A percentile compares a stretch with the other conserved stretches of the same genome.
phyloP scores from a whole-genome alignment of 2,888 invertebrate genomes.

The Cantharis flavilabris region DNA sequence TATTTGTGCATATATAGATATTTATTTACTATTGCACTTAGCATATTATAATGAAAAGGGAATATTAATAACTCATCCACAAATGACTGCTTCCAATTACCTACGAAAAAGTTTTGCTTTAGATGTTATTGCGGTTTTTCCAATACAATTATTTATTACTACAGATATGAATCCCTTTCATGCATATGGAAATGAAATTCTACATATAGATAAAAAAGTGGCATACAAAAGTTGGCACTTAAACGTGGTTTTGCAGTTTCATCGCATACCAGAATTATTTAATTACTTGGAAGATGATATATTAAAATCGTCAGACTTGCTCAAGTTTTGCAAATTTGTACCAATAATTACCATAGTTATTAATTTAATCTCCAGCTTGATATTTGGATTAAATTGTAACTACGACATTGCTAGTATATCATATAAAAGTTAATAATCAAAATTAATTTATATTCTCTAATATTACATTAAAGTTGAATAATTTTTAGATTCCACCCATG shows the following conservation, averaged over 20 bases:
- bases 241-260: constrained; percentile 32
- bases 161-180: not conserved
- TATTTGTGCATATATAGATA: constrained; percentile 49
- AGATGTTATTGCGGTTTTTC: constrained; percentile 56
- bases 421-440: not conserved
- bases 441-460: not conserved
- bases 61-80: constrained; percentile 57
- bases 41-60: constrained; percentile 58
- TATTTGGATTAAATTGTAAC: constrained; percentile 14
- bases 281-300: constrained; percentile 22
- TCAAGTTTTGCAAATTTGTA: constrained; percentile 22
- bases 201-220: not conserved
- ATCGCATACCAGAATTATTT: constrained; percentile 27
- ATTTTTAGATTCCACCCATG: not conserved
- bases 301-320: constrained; percentile 11
- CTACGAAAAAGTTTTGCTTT: constrained; percentile 54
- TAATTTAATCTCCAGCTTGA: constrained; percentile 17
- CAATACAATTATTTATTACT: constrained; percentile 41
- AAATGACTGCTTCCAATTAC: constrained; percentile 55
- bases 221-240: constrained; percentile 18
- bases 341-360: constrained; percentile 24
- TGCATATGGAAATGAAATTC: not conserved
- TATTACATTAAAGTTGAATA: not conserved
- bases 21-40: constrained; percentile 58
- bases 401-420: not conserved